Evolutionary conservation across 1,140 invertebrate species (phyloP).

Genomic region (Hormaphis cornu): DNA sequence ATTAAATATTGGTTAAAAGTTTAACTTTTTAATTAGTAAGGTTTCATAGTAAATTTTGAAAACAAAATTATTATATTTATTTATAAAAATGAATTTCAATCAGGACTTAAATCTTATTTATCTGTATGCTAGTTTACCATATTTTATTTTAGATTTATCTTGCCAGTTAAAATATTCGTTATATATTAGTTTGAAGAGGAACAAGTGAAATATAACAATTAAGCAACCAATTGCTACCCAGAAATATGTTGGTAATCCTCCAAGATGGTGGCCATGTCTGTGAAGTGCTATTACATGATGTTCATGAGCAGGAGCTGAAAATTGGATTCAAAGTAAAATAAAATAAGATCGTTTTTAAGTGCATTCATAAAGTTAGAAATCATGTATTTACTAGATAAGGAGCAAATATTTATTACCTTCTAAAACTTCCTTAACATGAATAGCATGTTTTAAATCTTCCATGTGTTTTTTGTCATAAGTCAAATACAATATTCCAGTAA

Average conservation of each 20-base stretch:
- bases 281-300: slow-evolving; percentile 85
- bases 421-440: slow-evolving; percentile 80
- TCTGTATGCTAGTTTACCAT: slow-evolving; percentile 36
- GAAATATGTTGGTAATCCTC: slow-evolving; percentile 81
- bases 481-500: slow-evolving; percentile 86
- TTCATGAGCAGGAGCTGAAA: slow-evolving; percentile 81
- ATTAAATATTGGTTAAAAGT: no score
- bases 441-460: slow-evolving; percentile 79
- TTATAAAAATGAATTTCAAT: no score
- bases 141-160: slow-evolving; percentile 52
- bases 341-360: no score
- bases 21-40: no score
- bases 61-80: no score
- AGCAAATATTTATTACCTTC: slow-evolving; percentile 50
- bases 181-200: slow-evolving; percentile 86
- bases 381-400: not conserved
- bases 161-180: slow-evolving; percentile 74
- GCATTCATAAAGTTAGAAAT: no score
- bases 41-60: no score
- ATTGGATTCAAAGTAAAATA: slow-evolving; percentile 35
- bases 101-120: no score
- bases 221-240: slow-evolving; percentile 85
- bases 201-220: slow-evolving; percentile 87
- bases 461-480: slow-evolving; percentile 83
- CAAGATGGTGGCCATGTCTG: slow-evolving; percentile 81